Evolutionary conservation across 2,888 invertebrate genomes (phyloP), one percentile per base, ranked within the genome.

Genomic region (Tridacna crocea): DNA sequence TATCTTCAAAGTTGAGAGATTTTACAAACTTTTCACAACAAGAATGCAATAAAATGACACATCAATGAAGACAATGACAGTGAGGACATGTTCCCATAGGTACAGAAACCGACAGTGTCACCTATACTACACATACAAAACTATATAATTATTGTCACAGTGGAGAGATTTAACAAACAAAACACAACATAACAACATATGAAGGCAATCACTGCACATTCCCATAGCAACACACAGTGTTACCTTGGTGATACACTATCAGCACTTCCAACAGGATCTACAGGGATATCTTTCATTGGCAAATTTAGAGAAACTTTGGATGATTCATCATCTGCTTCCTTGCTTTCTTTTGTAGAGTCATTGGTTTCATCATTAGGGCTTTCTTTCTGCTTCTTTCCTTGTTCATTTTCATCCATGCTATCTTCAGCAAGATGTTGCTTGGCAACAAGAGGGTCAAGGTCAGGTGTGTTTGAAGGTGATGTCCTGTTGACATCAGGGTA

Each of bases 161-260:
- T 36, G 36, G 36, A 36, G 36, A 36, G 36, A 36, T 8, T 36
- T 8, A 36, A 36, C 36, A 36, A 36, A 36, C 36, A 36, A 36
- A 36, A 36, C 8, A 8, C 36, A 36, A 36, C 36, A 36, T 36
- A 36, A 36, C 36, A 36, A 36, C 36, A 2, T 36, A 36, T 36
- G 36, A 36, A 36, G 8, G 36, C 36, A 55, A 55, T 15, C 6
- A 19, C 19, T 15, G 19, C 55, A 65, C 22, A 26, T 0, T 65
- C 26, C 65, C 68, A 70, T 24, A 70, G 70, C 70, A 51, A 70
- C 70, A 70, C 8, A 70, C 47, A n/a, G 17, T 60, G 47, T 74
- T 74, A 74, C 74, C 74, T 74, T 61, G 74, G 74, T 15, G 61
- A 74, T 63, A 74, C 74, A 74, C 60, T 51, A 63, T 74, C 74